A percentile compares a stretch with the other conserved stretches of the same genome.
Evolutionary conservation across 1,140 invertebrate genomes (phyloP).

Genomic region (Eumaeus atala): DNA sequence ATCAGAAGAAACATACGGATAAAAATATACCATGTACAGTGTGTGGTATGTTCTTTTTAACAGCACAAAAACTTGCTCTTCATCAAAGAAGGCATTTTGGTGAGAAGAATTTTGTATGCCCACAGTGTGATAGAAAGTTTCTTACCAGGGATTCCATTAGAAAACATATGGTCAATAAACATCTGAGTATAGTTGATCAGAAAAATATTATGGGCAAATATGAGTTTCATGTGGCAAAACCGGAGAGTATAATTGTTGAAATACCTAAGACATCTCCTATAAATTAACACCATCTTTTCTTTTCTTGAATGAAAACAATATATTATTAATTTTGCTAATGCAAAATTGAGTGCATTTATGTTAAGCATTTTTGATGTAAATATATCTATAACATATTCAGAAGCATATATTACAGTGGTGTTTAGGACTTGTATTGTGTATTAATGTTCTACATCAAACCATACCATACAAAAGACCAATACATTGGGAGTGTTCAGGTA

Average conservation of each 20-base stretch:
- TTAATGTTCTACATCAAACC: background rate
- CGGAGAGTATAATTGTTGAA: background rate
- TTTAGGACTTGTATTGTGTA: no score
- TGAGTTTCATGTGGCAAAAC: background rate
- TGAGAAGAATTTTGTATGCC: slow-evolving; percentile 32
- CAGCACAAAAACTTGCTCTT: slow-evolving; percentile 26
- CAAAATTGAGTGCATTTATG: background rate
- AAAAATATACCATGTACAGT: slow-evolving; percentile 38
- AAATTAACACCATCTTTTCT: no score
- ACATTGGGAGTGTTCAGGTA: no score
- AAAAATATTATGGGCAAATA: background rate
- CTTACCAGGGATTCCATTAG: slow-evolving; percentile 23
- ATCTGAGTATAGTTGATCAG: slow-evolving; percentile 7
- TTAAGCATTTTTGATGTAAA: no score
- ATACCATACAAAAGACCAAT: no score
- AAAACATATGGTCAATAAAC: slow-evolving; percentile 23
- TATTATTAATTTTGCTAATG: background rate
- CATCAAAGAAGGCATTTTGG: slow-evolving; percentile 42
- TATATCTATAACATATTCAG: no score
- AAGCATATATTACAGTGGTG: no score
- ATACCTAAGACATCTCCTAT: slow-evolving; percentile 1
- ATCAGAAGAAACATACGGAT: slow-evolving; percentile 38
- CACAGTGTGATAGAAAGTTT: slow-evolving; percentile 20
- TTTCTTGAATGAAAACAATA: background rate
- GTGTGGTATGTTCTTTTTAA: slow-evolving; percentile 46